Evolutionary conservation across 2,888 invertebrate genomes (phyloP), one percentile per base, ranked within the genome.

Genomic region (Heteropelma amictum): DNA sequence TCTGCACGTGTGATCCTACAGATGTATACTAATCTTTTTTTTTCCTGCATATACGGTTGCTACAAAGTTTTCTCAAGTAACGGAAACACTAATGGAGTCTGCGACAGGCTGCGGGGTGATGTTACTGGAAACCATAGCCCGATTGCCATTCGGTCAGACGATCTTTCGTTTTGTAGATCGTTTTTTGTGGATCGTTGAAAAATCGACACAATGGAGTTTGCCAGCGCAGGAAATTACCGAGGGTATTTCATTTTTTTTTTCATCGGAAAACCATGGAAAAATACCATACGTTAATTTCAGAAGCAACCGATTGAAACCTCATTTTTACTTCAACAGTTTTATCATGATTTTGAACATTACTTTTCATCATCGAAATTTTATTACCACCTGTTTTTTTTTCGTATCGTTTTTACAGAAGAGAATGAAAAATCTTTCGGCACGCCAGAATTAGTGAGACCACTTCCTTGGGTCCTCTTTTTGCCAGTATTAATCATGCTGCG

Each of bases 401-500:
- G 10, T 87, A 88, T 26, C n/a, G 21, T 40, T 54, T 12, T 28
- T 6, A 1, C 86, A 92, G 92, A 91, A 71, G 92, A 92, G n/a
- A 89, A 90, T 69, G 85, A 84, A 26, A 86, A 87, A 61, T 8
- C 81, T 1, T 83, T 81, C 1, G 90, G 90, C 0, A 90, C 89
- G 64, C 89, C 90, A 0, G 90, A 91, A 81, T 83, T 92, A 60
- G 89, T 91, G n/a, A 90, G 92, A 26, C 92, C 92, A 0, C 81
- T 92, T 61, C 92, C 92, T 0, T 92, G 92, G 92, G 83, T 92
- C 23, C 87, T 92, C 38, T 92, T 92, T 81, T 83, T 92, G 10
- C 85, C 89, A 26, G 85, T 90, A 78, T 85, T 92, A 54, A 80
- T 92, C 5, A 67, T 89, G 0, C 84, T 92, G 4, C 89, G 92